Evolutionary conservation across 1,140 invertebrate genomes (phyloP), one percentile per base, ranked within the genome.

Genomic region (Pseudobourletiella spinata): DNA sequence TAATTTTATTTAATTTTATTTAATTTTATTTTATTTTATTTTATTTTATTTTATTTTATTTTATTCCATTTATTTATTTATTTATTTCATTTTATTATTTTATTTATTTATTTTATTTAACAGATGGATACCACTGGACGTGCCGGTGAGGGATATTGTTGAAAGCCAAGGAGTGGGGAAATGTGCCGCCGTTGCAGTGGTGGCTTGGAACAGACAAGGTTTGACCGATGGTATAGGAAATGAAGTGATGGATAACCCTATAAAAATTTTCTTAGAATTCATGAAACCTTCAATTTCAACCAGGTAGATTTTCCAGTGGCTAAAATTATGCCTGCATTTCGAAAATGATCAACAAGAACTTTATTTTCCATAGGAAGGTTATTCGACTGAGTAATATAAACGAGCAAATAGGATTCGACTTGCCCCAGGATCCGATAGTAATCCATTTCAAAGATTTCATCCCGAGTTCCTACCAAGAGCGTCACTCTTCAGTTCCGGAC

Each of bases 401-500:
- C 29, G 35, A 59, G 20, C 57, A 15, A 18, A 63, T 66, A 6
- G 46, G 24, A 62, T 46, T 66, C 18, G 44, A 59, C 48, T 3
- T 6, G 18, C 50, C 51, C 56, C 11, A 57, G 39, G n/a, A 55
- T 57, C 18, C 61, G 59, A 43, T 50, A 59, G 16, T 39, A 56
- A 54, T 20, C 39, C 15, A 32, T 29, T 30, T 22, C 6, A 50
- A 22, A 43, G 15, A 42, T 24, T 18, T 51, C 30, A 4, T 44
- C 15, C 30, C 8, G 11, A 22, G 25, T 1, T 1, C 11, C 15
- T 25, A 44, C n/a, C 4, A 32, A 35, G 4, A 39, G 2, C 29
- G 50, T 15, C 24, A 20, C 3, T n/a, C n/a, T n/a, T n/a, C n/a
- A n/a, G 43, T 59, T 14, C 2, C 39, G 46, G 46, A 62, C n/a